These are phyloP conservation scores for Aeoliscus strigatus DNA, from an alignment of 2,797 vertebrate genomes.

Conservation along the genomic window DNA sequence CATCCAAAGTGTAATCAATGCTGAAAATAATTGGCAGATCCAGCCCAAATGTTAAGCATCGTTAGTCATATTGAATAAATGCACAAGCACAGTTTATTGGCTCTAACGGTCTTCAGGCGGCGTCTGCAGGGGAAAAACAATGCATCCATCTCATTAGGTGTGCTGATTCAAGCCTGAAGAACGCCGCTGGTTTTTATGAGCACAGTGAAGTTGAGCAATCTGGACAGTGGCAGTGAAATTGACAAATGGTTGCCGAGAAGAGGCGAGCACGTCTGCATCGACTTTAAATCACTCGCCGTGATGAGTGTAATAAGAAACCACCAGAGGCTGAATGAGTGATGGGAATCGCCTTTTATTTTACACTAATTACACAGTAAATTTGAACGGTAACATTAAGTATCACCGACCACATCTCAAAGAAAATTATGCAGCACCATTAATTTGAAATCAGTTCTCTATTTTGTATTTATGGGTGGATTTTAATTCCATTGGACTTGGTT, in stretches of 20 bases:
- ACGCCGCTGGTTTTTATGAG: conserved; percentile 23
- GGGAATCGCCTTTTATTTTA: conserved; percentile 40
- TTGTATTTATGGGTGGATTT: conserved; percentile 37
- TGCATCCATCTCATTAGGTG: too few species aligned
- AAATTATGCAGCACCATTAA: conserved; percentile 59
- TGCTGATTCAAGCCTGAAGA: too few species aligned
- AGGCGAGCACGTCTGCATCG: conserved; percentile 5
- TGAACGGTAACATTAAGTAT: conserved; percentile 46
- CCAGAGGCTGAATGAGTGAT: conserved; percentile 33
- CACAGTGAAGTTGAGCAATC: conserved; percentile 19
- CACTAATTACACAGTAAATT: conserved; percentile 63
- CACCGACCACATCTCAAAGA: conserved; percentile 47
- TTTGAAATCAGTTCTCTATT: conserved; percentile 36
- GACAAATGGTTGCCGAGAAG: conserved; percentile 17
- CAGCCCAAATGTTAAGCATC: too few species aligned
- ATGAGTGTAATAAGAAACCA: conserved; percentile 48
- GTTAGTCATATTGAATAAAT: too few species aligned
- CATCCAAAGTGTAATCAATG: too few species aligned
- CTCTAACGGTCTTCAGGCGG: too few species aligned
- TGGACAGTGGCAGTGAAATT: conserved; percentile 23
- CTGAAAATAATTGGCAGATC: too few species aligned
- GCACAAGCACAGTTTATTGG: too few species aligned
- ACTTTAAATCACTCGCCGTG: conserved; percentile 39
- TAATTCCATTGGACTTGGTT: conserved; percentile 19
- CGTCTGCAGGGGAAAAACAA: too few species aligned